These are phyloP conservation scores for Willisornis vidua DNA, from an alignment of 2,113 vertebrate genomes.

Conservation along the genomic window DNA sequence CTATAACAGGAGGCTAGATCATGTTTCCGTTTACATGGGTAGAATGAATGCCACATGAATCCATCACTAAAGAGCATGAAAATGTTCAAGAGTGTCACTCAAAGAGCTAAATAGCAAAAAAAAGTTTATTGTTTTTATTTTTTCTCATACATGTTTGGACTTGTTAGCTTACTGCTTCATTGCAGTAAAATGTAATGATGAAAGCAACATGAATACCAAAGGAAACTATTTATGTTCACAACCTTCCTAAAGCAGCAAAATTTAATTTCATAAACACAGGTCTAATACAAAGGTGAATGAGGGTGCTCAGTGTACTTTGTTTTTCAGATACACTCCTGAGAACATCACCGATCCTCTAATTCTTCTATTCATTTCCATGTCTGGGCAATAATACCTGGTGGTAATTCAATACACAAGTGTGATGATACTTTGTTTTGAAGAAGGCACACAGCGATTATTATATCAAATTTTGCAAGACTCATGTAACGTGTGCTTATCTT, in stretches of 20 bases:
- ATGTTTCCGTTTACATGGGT: neutral
- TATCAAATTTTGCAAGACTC: conserved; percentile 10
- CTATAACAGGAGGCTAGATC: neutral
- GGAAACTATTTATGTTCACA: neutral
- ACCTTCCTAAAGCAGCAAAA: neutral
- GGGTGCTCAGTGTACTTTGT: neutral
- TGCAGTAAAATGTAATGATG: neutral
- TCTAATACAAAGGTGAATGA: neutral
- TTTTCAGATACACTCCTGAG: neutral
- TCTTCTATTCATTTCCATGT: neutral
- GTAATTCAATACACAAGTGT: neutral
- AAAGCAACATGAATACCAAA: conserved; percentile 17
- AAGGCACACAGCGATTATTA: neutral
- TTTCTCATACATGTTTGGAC: neutral
- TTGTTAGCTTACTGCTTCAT: neutral
- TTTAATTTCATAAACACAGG: neutral
- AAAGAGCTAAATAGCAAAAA: neutral
- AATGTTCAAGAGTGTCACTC: neutral
- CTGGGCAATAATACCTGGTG: neutral
- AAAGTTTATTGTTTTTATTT: neutral
- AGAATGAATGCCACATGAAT: neutral
- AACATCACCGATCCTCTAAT: neutral
- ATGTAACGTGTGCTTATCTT: conserved; percentile 14
- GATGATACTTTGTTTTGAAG: conserved; percentile 6
- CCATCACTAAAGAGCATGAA: neutral